phyloP scores from a whole-genome alignment of 2,888 invertebrate genomes.

The Physocephala rufipes region DNA sequence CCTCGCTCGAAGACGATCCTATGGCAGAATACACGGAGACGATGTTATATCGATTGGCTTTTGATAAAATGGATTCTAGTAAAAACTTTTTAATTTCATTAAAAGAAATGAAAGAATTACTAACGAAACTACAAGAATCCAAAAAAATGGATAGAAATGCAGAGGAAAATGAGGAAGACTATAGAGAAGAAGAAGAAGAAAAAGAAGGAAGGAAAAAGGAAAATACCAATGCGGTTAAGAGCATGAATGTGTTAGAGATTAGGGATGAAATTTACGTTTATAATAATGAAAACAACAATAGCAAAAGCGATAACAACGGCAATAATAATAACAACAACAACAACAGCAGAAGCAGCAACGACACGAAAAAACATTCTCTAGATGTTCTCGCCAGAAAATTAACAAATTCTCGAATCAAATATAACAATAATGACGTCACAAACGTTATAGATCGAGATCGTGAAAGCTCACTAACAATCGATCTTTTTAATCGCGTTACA shows the following conservation, averaged over 20 bases:
- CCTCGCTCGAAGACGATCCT: no score
- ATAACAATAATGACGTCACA: no score
- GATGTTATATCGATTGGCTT: background rate
- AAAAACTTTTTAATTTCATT: slow-evolving; percentile 18
- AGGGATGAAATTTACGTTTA: background rate
- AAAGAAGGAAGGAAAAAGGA: no score
- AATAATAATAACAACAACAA: no score
- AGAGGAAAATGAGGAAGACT: background rate
- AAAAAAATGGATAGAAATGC: background rate
- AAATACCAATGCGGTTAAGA: no score
- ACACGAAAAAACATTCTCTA: no score
- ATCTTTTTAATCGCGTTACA: slow-evolving; percentile 30
- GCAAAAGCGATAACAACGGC: no score
- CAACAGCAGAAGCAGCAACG: no score
- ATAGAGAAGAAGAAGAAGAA: background rate
- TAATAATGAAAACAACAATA: background rate
- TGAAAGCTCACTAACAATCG: background rate
- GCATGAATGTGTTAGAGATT: background rate
- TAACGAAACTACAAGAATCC: background rate
- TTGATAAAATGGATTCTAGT: background rate
- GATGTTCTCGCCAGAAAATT: background rate
- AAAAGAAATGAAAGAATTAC: slow-evolving; percentile 8
- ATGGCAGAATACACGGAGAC: no score
- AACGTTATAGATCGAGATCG: no score
- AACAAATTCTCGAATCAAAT: slow-evolving; percentile 2